Evolutionary conservation across 92 coral and sea anemone species (phyloP).

Genomic region (Montipora capitata): DNA sequence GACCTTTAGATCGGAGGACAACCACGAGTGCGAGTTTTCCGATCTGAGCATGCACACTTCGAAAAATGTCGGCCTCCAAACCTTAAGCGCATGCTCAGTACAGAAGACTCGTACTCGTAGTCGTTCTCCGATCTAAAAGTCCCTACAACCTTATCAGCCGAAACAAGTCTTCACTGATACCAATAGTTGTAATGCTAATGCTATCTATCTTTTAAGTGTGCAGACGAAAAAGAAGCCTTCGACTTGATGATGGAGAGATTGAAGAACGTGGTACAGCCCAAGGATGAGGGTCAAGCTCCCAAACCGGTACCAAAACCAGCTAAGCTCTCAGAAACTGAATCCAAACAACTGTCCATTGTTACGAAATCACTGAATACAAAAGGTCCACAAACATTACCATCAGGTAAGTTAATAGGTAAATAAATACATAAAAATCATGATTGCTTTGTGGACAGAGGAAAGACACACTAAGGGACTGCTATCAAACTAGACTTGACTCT

Average conservation of each 20-base stretch:
- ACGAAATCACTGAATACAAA: conserved; percentile 35
- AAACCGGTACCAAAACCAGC: conserved; percentile 30
- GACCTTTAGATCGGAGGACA: too few relatives aligned
- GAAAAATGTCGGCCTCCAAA: too few relatives aligned
- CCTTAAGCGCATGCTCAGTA: too few relatives aligned
- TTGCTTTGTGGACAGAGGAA: background rate
- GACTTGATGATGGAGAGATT: conserved; percentile 43
- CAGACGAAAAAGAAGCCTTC: conserved; percentile 36
- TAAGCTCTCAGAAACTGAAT: conserved; percentile 13
- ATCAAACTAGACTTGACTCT: background rate
- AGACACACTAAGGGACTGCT: background rate
- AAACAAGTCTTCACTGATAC: too few relatives aligned
- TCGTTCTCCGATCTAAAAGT: too few relatives aligned
- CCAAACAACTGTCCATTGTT: conserved; percentile 42
- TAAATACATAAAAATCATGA: too few relatives aligned
- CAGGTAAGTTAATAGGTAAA: conserved; percentile 18
- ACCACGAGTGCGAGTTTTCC: too few relatives aligned
- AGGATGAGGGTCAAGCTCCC: conserved; percentile 9
- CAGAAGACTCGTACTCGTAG: too few relatives aligned
- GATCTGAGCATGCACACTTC: too few relatives aligned
- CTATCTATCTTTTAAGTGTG: conserved; percentile 3
- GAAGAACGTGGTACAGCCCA: conserved; percentile 25
- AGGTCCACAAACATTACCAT: conserved; percentile 41
- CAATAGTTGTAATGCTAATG: too few relatives aligned
- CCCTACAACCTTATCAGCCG: too few relatives aligned